Conservation (phyloP, 2,797 vertebrate species). For the Amblyraja radiata region DNA sequence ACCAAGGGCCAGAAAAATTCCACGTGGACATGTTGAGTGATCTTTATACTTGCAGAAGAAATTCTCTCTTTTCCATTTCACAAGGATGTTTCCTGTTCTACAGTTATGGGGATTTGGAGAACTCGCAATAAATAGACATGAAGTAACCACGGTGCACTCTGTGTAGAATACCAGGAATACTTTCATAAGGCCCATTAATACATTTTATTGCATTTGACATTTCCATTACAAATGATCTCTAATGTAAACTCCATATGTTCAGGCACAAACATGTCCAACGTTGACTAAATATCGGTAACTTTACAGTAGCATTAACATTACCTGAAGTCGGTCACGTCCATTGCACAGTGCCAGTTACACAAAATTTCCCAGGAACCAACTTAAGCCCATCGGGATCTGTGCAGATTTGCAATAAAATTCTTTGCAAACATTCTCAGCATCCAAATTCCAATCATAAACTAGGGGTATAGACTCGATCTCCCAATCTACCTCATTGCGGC, state of each 20-base stretch:
- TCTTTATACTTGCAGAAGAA: not conserved
- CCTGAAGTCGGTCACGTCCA: not conserved
- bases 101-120: not conserved
- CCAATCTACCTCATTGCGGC: too few relatives aligned
- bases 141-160: too few relatives aligned
- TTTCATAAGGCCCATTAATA: too few relatives aligned
- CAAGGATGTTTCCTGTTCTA: not conserved
- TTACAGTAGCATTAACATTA: not conserved
- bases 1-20: not conserved
- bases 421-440: not conserved
- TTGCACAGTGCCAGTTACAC: not conserved
- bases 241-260: not conserved
- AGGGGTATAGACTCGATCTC: not conserved
- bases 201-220: too few relatives aligned
- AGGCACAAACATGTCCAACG: not conserved
- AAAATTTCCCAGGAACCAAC: not conserved
- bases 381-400: not conserved
- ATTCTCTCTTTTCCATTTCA: not conserved
- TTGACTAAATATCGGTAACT: not conserved
- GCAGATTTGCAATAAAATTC: not conserved
- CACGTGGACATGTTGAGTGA: not conserved
- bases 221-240: too few relatives aligned
- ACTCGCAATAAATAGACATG: too few relatives aligned
- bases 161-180: too few relatives aligned
- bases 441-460: not conserved